Base-by-base conservation (phyloP, 2,797 vertebrate genomes). In the Hybognathus amarus region DNA sequence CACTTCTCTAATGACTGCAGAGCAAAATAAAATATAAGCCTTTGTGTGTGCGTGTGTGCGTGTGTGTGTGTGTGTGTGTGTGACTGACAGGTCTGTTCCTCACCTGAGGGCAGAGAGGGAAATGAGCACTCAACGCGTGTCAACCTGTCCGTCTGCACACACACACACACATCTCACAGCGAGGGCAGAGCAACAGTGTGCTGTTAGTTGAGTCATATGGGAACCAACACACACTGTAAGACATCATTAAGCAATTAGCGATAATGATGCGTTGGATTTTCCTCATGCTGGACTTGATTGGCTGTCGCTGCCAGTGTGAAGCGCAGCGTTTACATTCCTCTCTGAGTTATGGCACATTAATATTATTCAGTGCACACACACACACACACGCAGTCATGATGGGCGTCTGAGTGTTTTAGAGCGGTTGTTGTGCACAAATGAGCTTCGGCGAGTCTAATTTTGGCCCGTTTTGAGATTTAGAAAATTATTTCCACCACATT, bases 1-100 rank as follows among this genome's bases (percentile, higher is more conserved):
- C 90, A 92, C 93, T 89, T 88, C 76, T 88, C 90, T 94, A 94
- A 94, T 93, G 92, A 94, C 93, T 87, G 87, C 86, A 86, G 92
- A 90, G 92, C 90, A 91, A 89, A 86, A 86, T 87, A 87, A n/a
- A 86, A 86, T 76, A 83, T 77, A 85, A 68, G 84, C 79, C 27
- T 86, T 67, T 74, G 12, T 82, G 67, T 82, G 56, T 75, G 50
- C 79, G 64, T 78, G 85, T 86, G 68, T 82, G 82, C 22, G 87
- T 85, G 74, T 81, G 89, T 47, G 82, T 86, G 69, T 82, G 82
- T n/a, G 87, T 85, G 74, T 82, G 82, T n/a, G 87, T 85, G 74
- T 82, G 89, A 87, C 70, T 94, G 92, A 92, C 91, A 92, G 90
- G 92, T 90, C 85, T 88, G 89, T 87, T 85, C 86, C 82, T 90